These are phyloP conservation scores for Marronus borbonicus DNA, from an alignment of 2,888 invertebrate genomes.

Conservation along the genomic window DNA sequence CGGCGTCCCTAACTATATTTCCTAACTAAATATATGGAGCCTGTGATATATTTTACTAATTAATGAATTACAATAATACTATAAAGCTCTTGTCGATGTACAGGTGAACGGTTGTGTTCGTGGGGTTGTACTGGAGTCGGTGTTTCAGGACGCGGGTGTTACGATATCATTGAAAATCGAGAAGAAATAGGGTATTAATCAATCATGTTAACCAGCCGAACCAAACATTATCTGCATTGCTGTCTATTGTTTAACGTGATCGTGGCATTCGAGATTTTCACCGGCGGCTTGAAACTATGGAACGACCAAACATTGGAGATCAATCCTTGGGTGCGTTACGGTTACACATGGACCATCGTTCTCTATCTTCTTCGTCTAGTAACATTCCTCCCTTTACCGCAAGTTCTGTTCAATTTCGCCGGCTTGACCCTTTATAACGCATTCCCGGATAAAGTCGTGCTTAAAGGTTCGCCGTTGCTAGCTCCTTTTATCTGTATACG, in stretches of 20 bases:
- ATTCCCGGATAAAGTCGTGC: constrained; percentile 89
- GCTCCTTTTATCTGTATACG: constrained; percentile 96
- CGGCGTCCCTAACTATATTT: constrained; percentile 24
- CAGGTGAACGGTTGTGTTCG: constrained; percentile 26
- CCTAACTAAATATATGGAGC: constrained; percentile 26
- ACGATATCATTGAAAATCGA: constrained; percentile 16
- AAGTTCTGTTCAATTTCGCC: constrained; percentile 90
- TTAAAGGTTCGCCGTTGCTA: constrained; percentile 89
- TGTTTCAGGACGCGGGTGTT: constrained; percentile 48
- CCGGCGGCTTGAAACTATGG: constrained; percentile 71
- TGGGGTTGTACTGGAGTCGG: constrained; percentile 18
- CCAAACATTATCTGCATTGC: constrained; percentile 88
- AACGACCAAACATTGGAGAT: constrained; percentile 74
- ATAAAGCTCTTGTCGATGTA: constrained; percentile 4
- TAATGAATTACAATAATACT: constrained; percentile 35
- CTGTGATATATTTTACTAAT: constrained; percentile 41
- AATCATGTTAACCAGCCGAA: constrained; percentile 74
- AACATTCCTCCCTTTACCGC: constrained; percentile 89
- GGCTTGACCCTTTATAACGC: constrained; percentile 93
- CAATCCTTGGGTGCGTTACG: constrained; percentile 89
- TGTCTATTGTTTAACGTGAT: constrained; percentile 82
- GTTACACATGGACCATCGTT: constrained; percentile 80
- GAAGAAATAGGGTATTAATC: constrained; percentile 28
- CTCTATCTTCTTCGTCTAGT: constrained; percentile 86
- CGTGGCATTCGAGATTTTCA: constrained; percentile 78